A percentile compares a stretch with the other conserved stretches of the same genome.
phyloP scores from a whole-genome alignment of 2,797 vertebrate genomes.

The Microctenopoma stevenorrisi region DNA sequence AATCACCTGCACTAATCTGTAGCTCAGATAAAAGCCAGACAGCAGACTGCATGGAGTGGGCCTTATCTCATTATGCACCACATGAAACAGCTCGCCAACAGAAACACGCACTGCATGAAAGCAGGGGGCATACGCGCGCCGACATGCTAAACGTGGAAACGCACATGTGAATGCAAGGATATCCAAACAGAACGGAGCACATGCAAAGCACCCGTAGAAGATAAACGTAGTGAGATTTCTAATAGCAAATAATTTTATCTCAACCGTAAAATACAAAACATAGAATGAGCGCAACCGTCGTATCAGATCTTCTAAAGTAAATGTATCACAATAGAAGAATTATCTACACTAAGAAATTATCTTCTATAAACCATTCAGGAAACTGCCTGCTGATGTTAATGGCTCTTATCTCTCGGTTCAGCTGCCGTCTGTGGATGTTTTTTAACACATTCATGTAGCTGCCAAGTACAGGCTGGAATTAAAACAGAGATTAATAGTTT shows the following conservation, averaged over 20 bases:
- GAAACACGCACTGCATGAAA: slow-evolving; percentile 21
- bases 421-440: slow-evolving; percentile 46
- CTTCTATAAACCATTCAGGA: slow-evolving; percentile 74
- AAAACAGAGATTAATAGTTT: slow-evolving; percentile 40
- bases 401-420: slow-evolving; percentile 52
- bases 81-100: slow-evolving; percentile 59
- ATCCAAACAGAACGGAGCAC: slow-evolving; percentile 30
- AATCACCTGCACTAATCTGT: slow-evolving; percentile 78
- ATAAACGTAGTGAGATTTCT: slow-evolving; percentile 41
- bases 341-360: slow-evolving; percentile 57
- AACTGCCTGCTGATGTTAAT: slow-evolving; percentile 54
- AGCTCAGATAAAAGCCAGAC: slow-evolving; percentile 75
- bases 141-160: slow-evolving; percentile 28
- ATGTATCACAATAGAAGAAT: slow-evolving; percentile 46
- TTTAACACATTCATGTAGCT: slow-evolving; percentile 17
- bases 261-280: slow-evolving; percentile 44
- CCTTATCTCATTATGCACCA: slow-evolving; percentile 74
- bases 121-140: slow-evolving; percentile 23
- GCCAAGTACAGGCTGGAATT: slow-evolving; percentile 23
- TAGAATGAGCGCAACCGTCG: slow-evolving; percentile 32
- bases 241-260: slow-evolving; percentile 55
- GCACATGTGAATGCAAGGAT: slow-evolving; percentile 27
- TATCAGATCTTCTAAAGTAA: slow-evolving; percentile 46
- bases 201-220: slow-evolving; percentile 1
- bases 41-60: slow-evolving; percentile 71